Evolutionary conservation across 2,113 vertebrate genomes (phyloP).

Genomic region (cattle (Bos taurus)): DNA sequence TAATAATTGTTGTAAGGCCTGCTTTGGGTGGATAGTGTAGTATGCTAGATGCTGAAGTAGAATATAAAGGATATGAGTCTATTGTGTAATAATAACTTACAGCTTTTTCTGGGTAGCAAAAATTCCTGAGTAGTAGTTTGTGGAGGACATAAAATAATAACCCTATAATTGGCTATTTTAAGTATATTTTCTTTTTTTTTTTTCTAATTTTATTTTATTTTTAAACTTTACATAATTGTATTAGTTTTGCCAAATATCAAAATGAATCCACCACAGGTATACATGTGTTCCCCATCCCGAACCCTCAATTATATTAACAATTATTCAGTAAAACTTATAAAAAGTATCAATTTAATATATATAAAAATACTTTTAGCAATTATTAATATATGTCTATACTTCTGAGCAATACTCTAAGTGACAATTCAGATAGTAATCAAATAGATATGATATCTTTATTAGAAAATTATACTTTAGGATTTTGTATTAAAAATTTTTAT

Average conservation of each 20-base stretch:
- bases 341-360: slow-evolving; percentile 11
- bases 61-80: not conserved
- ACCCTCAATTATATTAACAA: not conserved
- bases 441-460: not conserved
- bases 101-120: not conserved
- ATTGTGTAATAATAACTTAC: not conserved
- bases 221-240: too few relatives aligned
- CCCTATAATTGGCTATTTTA: not conserved
- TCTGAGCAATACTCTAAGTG: slow-evolving; percentile 10
- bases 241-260: too few relatives aligned
- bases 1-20: not conserved
- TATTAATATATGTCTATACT: not conserved
- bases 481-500: slow-evolving; percentile 5
- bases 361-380: slow-evolving; percentile 29
- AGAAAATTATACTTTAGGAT: slow-evolving; percentile 21
- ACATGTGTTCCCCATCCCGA: too few relatives aligned
- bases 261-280: too few relatives aligned
- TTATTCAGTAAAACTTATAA: slow-evolving; percentile 6
- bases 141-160: not conserved
- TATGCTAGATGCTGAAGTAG: not conserved
- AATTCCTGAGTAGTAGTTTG: not conserved
- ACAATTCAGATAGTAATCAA: not conserved
- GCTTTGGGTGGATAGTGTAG: not conserved
- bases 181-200: not conserved
- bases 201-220: too few relatives aligned